Base-by-base conservation (phyloP, 2,797 vertebrate genomes). In the Helostoma temminkii region DNA sequence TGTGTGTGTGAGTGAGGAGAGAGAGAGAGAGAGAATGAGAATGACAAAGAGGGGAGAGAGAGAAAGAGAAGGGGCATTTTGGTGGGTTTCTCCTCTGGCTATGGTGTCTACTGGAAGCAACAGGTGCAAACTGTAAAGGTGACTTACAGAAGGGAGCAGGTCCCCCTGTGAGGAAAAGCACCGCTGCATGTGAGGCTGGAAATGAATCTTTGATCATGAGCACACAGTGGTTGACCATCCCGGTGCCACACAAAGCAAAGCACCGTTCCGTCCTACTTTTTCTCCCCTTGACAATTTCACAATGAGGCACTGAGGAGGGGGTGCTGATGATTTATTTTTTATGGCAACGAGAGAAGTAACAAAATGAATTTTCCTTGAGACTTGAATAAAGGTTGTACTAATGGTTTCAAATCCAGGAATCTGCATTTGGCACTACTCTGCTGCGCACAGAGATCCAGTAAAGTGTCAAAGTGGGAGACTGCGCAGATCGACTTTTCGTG, bases 121-220 rank as follows among this genome's bases (percentile, higher is more conserved):
- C 90, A 92, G 91, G 91, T 92, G 89, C 84, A 81, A 63, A 55
- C 30, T 83, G 66, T 76, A 73, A 73, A 83, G 64, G 52, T 61
- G 71, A 69, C 41, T 71, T 84, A 68, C 46, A 46, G 78, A 45
- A 19, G 4, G 19, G 52, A 73, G 76, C 53, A 74, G 74, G 72
- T 71, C 57, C 62, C 50, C 45, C 46, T 22, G 61, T 9, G 54
- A 62, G 70, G n/a, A 45, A 37, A 46, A 16, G 3, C 5, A 30
- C 11, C 19, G 46, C 18, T 24, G 14, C 5, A 7, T 47, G 71
- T 37, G 64, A 43, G 16, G 9, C 3, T 42, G 24, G 16, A 16
- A 16, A 50, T 30, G 50, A 55, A 1, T 52, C 41, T 47, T 48
- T 49, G 30, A 32, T 62, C 16, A 34, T 50, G 24, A 39, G 34